Conservation (phyloP, 2,797 vertebrate species). For the Muscicapa striata region DNA sequence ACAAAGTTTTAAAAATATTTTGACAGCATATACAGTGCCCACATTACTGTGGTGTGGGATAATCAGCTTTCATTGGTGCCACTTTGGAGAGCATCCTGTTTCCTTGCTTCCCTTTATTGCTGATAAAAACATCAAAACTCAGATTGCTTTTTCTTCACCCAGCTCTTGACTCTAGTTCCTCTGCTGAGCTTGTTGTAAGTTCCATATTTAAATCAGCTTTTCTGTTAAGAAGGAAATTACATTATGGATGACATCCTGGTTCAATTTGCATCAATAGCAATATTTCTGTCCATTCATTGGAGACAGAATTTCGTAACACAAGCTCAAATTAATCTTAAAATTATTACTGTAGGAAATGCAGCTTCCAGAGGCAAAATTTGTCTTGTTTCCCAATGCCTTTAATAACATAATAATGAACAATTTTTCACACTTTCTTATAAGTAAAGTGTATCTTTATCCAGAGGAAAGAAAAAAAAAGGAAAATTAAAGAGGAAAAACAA, state of each 20-base stretch:
- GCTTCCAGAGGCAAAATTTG: not conserved
- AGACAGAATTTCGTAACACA: not conserved
- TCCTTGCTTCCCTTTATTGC: not conserved
- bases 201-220: constrained; percentile 5
- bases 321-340: constrained; percentile 15
- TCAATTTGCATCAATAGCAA: constrained; percentile 5
- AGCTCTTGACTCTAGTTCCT: not conserved
- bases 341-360: not conserved
- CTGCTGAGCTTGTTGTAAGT: not conserved
- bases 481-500: not conserved
- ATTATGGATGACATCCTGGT: constrained; percentile 23
- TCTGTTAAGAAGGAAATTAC: constrained; percentile 5
- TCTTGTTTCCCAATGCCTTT: not conserved
- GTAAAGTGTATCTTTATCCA: not conserved
- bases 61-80: fast-evolving
- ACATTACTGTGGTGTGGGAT: not conserved
- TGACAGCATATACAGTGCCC: not conserved
- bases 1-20: not conserved
- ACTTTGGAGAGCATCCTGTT: not conserved
- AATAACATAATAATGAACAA: not conserved
- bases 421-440: not conserved
- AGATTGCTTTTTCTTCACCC: not conserved
- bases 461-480: not conserved
- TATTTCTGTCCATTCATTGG: not conserved
- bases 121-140: not conserved